These are phyloP conservation scores for Cydia strobilella DNA, from an alignment of 1,140 invertebrate species.

Conservation along the genomic window DNA sequence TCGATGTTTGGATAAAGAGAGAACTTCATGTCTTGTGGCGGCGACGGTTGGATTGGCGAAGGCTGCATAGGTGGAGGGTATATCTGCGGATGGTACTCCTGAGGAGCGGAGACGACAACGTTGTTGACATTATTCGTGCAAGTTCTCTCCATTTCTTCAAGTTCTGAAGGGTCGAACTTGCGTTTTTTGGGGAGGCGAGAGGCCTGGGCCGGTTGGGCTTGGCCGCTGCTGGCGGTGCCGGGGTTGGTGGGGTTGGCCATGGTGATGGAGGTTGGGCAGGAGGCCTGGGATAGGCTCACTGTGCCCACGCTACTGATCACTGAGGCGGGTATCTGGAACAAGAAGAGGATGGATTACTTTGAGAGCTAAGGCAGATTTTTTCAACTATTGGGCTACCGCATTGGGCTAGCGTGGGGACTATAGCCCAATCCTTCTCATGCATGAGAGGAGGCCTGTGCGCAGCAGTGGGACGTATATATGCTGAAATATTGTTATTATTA, in stretches of 20 bases:
- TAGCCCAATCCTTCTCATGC: no score
- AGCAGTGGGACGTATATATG: no score
- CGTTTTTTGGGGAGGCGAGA: conserved; percentile 91
- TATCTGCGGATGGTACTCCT: conserved; percentile 55
- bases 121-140: conserved; percentile 60
- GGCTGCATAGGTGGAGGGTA: conserved; percentile 57
- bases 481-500: no score
- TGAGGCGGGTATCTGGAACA: conserved; percentile 77
- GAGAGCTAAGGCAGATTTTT: not conserved
- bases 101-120: conserved; percentile 49
- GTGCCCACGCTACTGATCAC: conserved; percentile 79
- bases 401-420: no score
- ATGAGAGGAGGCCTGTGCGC: no score
- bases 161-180: conserved; percentile 91
- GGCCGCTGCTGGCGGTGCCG: conserved; percentile 60
- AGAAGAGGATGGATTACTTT: conserved; percentile 32
- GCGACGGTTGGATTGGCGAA: conserved; percentile 64
- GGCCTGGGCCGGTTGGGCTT: conserved; percentile 71
- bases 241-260: conserved; percentile 77
- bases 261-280: conserved; percentile 60
- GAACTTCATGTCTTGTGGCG: conserved; percentile 58
- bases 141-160: conserved; percentile 84
- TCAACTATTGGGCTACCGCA: no score
- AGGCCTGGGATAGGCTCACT: conserved; percentile 73
- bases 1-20: conserved; percentile 83